Base-by-base conservation (phyloP, 2,797 vertebrate species). In the Cirrhinus molitorella region DNA sequence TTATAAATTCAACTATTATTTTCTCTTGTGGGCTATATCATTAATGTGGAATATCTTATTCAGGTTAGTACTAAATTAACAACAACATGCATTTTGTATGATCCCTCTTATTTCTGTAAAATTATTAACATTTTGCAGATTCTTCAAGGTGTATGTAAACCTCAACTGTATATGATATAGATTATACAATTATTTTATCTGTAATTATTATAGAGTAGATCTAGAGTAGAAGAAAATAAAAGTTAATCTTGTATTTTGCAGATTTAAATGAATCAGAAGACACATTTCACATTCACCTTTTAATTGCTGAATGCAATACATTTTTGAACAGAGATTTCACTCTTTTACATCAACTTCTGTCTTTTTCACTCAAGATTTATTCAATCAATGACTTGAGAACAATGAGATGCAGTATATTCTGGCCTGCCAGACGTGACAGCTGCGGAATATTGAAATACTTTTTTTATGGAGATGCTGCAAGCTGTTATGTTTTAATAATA, bases 251-350 rank as follows among this genome's bases (percentile, higher is more conserved):
- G 11, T 72, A 6, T 43, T 61, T 19, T 79, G 25, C 11, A 55
- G 21, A 23, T 71, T n/a, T n/a, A 78, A 86, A 83, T 47, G 17
- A 76, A 23, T 57, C 79, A 86, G 53, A 73, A 3, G 86, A 71
- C 71, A 31, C 43, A 3, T n/a, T 82, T 86, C 31, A 31, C 68
- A 66, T 90, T 91, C 90, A 67, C 89, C 91, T 88, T 95, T 94
- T 95, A 95, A 91, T 95, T 88, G 82, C 80, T 89, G 74, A 79
- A 91, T 86, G 86, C 63, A 91, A 93, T 81, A 81, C 74, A 80
- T 37, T 37, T 68, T 51, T 43, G 57, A 53, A 85, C 77, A 66
- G 83, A 75, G 51, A 70, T 85, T 66, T 80, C 23, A 70, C 28
- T 34, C 14, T 80, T 84, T 83, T 53, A 83, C 79, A 85, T 63